Conservation (phyloP, 1,140 invertebrate genomes). For the Branchinecta lynchi region DNA sequence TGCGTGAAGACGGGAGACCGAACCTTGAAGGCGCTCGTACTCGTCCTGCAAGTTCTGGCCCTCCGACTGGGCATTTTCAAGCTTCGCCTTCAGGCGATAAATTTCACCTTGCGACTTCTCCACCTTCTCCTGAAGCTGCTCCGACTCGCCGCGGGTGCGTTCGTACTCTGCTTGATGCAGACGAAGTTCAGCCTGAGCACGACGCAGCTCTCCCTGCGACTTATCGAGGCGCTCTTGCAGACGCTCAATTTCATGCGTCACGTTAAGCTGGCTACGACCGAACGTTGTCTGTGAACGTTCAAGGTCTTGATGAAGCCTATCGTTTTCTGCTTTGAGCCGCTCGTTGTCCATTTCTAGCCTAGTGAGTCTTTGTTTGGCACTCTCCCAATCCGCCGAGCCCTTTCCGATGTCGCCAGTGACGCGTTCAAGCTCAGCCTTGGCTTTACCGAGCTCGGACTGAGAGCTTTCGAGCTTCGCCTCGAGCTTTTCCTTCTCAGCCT, state of each 20-base stretch:
- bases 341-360: constrained; percentile 79
- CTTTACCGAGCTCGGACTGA: constrained; percentile 81
- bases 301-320: constrained; percentile 54
- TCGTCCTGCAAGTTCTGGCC: constrained; percentile 81
- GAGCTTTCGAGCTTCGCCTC: constrained; percentile 80
- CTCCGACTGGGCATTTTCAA: constrained; percentile 86
- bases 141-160: constrained; percentile 58
- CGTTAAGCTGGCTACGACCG: constrained; percentile 51
- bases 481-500: constrained; percentile 72
- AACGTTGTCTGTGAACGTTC: constrained; percentile 66
- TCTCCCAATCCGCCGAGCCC: constrained; percentile 73
- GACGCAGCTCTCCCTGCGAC: constrained; percentile 57
- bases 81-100: constrained; percentile 74
- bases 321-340: constrained; percentile 35
- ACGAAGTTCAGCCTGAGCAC: constrained; percentile 51
- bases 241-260: constrained; percentile 55
- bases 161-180: constrained; percentile 78
- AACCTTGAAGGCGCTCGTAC: constrained; percentile 20
- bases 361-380: constrained; percentile 65
- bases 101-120: constrained; percentile 89
- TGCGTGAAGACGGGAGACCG: constrained; percentile 55
- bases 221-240: constrained; percentile 77
- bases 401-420: constrained; percentile 71
- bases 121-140: constrained; percentile 72
- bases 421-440: constrained; percentile 80